phyloP scores from a whole-genome alignment of 2,888 invertebrate genomes.

The Cephus runcator region DNA sequence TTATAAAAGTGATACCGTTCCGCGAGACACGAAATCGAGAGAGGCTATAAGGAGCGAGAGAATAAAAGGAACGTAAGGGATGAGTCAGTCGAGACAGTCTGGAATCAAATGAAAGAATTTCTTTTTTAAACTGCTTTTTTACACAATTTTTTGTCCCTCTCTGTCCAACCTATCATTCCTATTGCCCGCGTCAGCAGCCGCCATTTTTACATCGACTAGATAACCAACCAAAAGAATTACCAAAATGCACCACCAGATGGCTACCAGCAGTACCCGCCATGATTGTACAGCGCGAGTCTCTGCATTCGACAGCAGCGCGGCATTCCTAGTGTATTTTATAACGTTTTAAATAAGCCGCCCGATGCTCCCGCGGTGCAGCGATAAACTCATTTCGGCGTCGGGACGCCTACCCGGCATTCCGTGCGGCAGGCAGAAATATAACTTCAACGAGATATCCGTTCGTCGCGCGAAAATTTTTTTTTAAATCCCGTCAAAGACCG shows the following conservation, averaged over 20 bases:
- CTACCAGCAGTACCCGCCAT: neutral
- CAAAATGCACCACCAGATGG: neutral
- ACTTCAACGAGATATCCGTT: neutral
- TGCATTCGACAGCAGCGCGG: neutral
- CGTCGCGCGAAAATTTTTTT: neutral
- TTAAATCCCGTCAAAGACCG: neutral
- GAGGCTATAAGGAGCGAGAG: neutral
- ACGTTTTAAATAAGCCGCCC: neutral
- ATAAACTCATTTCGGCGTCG: neutral
- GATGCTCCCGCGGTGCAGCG: neutral
- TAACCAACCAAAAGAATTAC: neutral
- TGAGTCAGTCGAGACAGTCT: neutral
- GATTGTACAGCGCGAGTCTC: neutral
- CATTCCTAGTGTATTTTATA: neutral
- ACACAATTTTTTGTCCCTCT: neutral
- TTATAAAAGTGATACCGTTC: slow-evolving; percentile 59
- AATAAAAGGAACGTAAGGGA: neutral
- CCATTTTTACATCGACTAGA: neutral
- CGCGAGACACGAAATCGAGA: slow-evolving; percentile 19
- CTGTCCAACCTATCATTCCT: neutral
- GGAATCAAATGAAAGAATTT: neutral
- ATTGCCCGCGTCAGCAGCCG: neutral
- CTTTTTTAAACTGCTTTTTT: neutral
- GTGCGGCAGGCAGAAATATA: neutral
- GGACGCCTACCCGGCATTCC: neutral